A percentile compares a stretch with the other conserved stretches of the same genome.
Conservation (phyloP, 2,797 vertebrate species). For the Ispidina picta region DNA sequence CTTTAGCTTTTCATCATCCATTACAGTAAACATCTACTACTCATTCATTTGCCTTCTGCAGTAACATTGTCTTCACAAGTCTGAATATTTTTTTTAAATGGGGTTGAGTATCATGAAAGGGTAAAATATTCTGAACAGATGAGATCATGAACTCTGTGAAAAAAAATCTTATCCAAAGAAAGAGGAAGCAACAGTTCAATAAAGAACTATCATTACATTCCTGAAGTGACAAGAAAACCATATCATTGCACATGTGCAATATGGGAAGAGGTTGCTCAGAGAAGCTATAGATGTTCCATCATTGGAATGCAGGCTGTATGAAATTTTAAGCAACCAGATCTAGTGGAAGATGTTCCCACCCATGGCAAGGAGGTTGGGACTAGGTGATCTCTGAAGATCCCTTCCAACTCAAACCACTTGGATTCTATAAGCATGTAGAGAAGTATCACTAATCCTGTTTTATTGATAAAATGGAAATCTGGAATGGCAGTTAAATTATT, state of each 20-base stretch:
- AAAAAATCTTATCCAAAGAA: neutral
- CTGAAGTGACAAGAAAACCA: neutral
- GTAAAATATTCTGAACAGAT: conserved; percentile 1
- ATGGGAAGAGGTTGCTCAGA: neutral
- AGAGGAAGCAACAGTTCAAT: neutral
- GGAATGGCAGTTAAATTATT: neutral
- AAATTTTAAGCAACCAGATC: neutral
- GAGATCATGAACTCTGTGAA: neutral
- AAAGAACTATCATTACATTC: neutral
- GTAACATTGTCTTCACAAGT: neutral
- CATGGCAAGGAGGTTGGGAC: neutral
- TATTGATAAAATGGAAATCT: neutral
- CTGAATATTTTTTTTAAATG: conserved; percentile 15
- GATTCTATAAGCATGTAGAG: neutral
- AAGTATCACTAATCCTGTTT: neutral
- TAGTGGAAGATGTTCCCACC: neutral
- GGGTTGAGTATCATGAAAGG: neutral
- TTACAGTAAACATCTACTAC: neutral
- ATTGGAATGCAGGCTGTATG: neutral
- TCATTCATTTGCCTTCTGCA: neutral
- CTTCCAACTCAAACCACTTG: neutral
- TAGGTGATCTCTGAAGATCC: neutral
- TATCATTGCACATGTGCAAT: fast-evolving
- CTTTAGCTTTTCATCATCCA: conserved; percentile 22
- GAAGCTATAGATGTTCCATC: neutral